phyloP scores from a whole-genome alignment of 2,113 vertebrate species.

The Silurus glanis region DNA sequence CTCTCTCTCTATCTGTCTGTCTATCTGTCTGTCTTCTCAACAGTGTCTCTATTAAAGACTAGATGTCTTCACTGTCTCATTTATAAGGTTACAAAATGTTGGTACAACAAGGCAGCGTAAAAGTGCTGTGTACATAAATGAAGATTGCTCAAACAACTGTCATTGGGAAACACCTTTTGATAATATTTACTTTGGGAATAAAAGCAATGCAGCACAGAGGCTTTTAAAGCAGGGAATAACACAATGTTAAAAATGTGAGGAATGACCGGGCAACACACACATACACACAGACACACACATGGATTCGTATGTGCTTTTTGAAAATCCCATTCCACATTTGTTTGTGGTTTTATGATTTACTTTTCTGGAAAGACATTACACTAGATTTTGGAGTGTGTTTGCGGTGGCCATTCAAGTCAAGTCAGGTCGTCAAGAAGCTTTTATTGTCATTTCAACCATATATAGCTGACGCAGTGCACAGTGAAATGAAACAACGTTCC shows the following conservation, averaged over 20 bases:
- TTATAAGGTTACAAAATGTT: neutral
- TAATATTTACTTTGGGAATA: slow-evolving; percentile 35
- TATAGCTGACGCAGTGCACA: no score
- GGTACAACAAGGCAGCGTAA: neutral
- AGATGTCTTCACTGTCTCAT: neutral
- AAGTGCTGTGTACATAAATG: slow-evolving; percentile 16
- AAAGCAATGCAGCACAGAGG: neutral
- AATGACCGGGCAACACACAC: neutral
- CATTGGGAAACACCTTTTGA: slow-evolving; percentile 17
- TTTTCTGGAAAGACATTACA: no score
- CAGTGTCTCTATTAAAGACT: neutral
- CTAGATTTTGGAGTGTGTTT: no score
- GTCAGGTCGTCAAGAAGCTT: no score
- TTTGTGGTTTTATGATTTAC: no score
- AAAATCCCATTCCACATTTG: no score
- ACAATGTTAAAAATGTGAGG: neutral
- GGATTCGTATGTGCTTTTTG: no score
- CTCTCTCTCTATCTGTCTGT: neutral
- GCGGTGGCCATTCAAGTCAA: no score
- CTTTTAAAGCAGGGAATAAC: neutral
- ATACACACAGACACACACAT: neutral
- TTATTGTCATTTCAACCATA: no score
- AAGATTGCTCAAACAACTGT: slow-evolving; percentile 22
- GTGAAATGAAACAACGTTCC: no score
- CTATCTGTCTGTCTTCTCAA: neutral